Conservation (phyloP, 2,113 vertebrate genomes). For the Paradisaea rubra region DNA sequence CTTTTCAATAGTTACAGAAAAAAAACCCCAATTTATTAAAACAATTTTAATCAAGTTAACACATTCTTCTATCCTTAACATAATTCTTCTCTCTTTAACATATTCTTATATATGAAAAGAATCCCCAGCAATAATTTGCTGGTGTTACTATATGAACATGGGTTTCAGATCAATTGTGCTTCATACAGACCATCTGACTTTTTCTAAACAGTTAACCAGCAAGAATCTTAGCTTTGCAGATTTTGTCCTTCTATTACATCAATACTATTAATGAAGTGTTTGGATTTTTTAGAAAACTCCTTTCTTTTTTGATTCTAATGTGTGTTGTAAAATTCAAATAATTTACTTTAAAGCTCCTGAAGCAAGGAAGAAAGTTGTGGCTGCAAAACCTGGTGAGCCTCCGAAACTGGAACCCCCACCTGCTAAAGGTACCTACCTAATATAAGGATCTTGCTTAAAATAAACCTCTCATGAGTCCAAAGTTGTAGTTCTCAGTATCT, state of each 20-base stretch:
- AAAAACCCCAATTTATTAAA: background rate
- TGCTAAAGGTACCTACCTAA: slow-evolving; percentile 68
- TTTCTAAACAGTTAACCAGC: background rate
- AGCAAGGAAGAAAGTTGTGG: slow-evolving; percentile 62
- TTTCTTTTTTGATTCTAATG: background rate
- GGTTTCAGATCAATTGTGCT: background rate
- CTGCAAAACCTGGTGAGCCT: slow-evolving; percentile 65
- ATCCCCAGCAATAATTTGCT: background rate
- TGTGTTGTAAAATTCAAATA: slow-evolving; percentile 49
- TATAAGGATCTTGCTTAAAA: background rate
- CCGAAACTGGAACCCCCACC: slow-evolving; percentile 70
- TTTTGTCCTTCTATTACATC: background rate
- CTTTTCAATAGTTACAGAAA: background rate
- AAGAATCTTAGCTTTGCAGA: background rate
- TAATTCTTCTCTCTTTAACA: background rate
- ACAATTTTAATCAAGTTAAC: background rate
- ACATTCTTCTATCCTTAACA: background rate
- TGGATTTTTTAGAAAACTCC: background rate
- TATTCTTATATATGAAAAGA: slow-evolving; percentile 2
- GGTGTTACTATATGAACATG: background rate
- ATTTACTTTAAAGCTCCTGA: slow-evolving; percentile 75
- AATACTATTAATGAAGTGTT: background rate
- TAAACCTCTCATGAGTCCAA: background rate
- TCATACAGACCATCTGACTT: background rate
- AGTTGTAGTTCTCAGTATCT: background rate